Evolutionary conservation across 2,113 vertebrate genomes (phyloP).

Genomic region (Coryphaenoides rupestris): DNA sequence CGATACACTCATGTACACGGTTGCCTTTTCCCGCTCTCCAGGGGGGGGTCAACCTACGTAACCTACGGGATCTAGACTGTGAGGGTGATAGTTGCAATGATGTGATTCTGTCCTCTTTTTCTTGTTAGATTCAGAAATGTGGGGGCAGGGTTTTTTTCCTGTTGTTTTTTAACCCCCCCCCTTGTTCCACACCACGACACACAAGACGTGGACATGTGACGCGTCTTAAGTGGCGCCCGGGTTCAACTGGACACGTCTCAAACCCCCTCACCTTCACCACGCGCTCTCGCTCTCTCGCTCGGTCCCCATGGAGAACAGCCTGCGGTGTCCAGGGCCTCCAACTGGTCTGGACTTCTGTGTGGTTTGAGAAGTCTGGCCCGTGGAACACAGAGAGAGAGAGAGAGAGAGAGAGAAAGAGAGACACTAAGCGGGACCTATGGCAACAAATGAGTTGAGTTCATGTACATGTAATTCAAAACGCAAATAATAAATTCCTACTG

Average conservation of each 20-base stretch:
- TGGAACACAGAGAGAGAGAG: constrained; percentile 33
- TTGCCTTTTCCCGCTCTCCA: constrained; percentile 1
- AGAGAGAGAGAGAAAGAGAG: too few relatives aligned
- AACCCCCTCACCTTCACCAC: too few relatives aligned
- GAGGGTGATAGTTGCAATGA: constrained; percentile 19
- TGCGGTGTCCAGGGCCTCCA: background rate
- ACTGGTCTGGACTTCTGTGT: constrained; percentile 40
- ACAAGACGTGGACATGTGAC: too few relatives aligned
- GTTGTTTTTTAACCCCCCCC: too few relatives aligned
- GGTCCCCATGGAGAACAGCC: too few relatives aligned
- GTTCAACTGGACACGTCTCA: too few relatives aligned
- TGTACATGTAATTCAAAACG: constrained; percentile 68
- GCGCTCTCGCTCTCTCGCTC: too few relatives aligned
- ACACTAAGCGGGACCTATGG: constrained; percentile 36
- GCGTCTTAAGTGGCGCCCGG: too few relatives aligned
- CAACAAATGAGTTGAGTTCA: constrained; percentile 55
- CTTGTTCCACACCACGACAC: too few relatives aligned
- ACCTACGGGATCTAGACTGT: constrained; percentile 6
- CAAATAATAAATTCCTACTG: constrained; percentile 74
- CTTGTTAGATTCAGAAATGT: background rate
- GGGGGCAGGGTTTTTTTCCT: too few relatives aligned
- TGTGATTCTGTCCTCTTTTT: constrained; percentile 30
- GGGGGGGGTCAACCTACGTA: too few relatives aligned
- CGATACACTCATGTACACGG: constrained; percentile 13
- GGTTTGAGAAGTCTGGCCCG: constrained; percentile 38